These are phyloP conservation scores for Leiothrix lutea DNA, from an alignment of 2,113 vertebrate genomes.

Conservation along the genomic window DNA sequence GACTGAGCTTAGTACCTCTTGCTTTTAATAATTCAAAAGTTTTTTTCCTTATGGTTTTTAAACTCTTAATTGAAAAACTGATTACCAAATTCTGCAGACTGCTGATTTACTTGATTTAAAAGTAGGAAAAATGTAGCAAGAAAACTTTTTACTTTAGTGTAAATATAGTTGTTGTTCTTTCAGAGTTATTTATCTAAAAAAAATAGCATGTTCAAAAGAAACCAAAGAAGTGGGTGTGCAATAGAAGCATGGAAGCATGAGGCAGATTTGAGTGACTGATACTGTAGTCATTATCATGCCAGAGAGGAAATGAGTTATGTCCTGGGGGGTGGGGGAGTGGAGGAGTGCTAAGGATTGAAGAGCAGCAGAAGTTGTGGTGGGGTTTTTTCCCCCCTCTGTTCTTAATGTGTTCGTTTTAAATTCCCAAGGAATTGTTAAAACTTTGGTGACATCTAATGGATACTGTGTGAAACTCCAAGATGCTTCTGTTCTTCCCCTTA, in stretches of 20 bases:
- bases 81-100: constrained; percentile 43
- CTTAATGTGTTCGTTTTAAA: constrained; percentile 53
- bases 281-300: not conserved
- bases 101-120: constrained; percentile 63
- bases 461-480: constrained; percentile 70
- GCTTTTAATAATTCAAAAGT: not conserved
- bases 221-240: constrained; percentile 77
- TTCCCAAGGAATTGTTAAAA: constrained; percentile 74
- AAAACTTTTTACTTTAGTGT: not conserved
- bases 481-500: constrained; percentile 62
- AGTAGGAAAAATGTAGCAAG: constrained; percentile 48
- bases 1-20: not conserved
- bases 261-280: constrained; percentile 27
- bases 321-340: not conserved
- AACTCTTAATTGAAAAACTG: constrained; percentile 22
- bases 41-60: not conserved
- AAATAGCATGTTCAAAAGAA: constrained; percentile 36
- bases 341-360: not conserved
- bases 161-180: not conserved
- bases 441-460: constrained; percentile 75
- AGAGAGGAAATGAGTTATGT: not conserved
- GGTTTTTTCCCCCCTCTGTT: not conserved
- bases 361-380: constrained; percentile 2
- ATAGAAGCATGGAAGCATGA: constrained; percentile 68
- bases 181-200: constrained; percentile 49